A percentile compares a stretch with the other conserved stretches of the same genome.
phyloP scores from a whole-genome alignment of 2,797 vertebrate species.

The Anisognathus igniventris region DNA sequence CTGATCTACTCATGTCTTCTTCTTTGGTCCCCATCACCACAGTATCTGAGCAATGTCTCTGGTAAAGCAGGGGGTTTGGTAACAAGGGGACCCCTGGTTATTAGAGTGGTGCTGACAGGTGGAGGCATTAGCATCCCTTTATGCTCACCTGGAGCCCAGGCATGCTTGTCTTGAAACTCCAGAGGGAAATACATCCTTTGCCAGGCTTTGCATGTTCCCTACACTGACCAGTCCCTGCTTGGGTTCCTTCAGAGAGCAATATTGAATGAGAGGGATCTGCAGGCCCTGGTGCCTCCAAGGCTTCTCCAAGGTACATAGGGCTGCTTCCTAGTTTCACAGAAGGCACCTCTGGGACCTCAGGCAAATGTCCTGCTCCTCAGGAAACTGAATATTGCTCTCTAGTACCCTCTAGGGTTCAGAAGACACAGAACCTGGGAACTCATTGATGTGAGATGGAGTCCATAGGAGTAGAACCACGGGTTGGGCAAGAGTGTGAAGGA shows the following conservation, averaged over 20 bases:
- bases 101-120: not conserved
- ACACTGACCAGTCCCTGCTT: not conserved
- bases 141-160: not conserved
- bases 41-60: not conserved
- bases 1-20: not conserved
- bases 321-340: not conserved
- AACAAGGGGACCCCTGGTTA: not conserved
- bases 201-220: not conserved
- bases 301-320: not conserved
- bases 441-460: not conserved
- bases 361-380: not conserved
- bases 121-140: not conserved
- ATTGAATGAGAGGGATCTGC: not conserved
- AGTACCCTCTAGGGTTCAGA: slow-evolving; percentile 73
- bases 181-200: not conserved
- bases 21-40: not conserved
- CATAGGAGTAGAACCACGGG: not conserved
- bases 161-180: not conserved
- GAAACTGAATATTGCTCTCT: slow-evolving; percentile 69
- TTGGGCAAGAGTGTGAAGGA: not conserved
- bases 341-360: not conserved
- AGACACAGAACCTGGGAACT: not conserved
- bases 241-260: not conserved
- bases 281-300: not conserved
- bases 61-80: not conserved